phyloP scores from a whole-genome alignment of 2,113 vertebrate genomes.

The Protobothrops mucrosquamatus region DNA sequence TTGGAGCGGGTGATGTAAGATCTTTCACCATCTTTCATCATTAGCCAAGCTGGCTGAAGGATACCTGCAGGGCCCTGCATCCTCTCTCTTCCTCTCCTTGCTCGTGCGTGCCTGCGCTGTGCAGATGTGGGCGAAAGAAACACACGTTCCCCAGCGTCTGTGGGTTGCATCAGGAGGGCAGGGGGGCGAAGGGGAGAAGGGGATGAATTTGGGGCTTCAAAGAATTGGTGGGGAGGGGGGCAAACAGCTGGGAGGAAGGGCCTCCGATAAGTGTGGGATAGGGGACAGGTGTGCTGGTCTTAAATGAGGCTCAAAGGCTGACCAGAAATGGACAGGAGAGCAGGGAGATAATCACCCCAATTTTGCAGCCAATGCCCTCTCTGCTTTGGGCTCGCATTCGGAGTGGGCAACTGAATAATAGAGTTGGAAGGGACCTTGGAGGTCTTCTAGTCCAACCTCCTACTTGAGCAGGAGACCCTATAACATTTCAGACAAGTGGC shows the following conservation, averaged over 20 bases:
- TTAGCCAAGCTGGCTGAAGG: not conserved
- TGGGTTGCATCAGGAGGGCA: not conserved
- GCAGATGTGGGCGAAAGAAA: not conserved
- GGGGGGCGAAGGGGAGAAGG: not conserved
- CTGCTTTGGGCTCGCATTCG: not conserved
- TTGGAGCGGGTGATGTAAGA: not conserved
- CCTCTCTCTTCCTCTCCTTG: not conserved
- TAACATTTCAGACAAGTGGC: not conserved
- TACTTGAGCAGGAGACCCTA: not conserved
- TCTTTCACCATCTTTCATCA: not conserved
- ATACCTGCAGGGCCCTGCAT: not conserved
- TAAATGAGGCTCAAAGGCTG: not conserved
- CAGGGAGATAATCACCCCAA: not conserved
- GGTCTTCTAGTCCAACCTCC: not conserved
- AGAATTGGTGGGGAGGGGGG: not conserved
- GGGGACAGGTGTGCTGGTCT: not conserved
- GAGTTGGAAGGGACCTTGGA: not conserved
- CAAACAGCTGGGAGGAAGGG: not conserved
- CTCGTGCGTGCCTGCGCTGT: not conserved
- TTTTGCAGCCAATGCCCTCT: not conserved
- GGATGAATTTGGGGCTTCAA: not conserved
- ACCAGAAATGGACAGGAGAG: not conserved
- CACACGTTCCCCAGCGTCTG: not conserved
- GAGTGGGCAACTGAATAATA: not conserved
- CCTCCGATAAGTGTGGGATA: not conserved